Conservation (phyloP, 2,797 vertebrate species). For the Trachops cirrhosus region DNA sequence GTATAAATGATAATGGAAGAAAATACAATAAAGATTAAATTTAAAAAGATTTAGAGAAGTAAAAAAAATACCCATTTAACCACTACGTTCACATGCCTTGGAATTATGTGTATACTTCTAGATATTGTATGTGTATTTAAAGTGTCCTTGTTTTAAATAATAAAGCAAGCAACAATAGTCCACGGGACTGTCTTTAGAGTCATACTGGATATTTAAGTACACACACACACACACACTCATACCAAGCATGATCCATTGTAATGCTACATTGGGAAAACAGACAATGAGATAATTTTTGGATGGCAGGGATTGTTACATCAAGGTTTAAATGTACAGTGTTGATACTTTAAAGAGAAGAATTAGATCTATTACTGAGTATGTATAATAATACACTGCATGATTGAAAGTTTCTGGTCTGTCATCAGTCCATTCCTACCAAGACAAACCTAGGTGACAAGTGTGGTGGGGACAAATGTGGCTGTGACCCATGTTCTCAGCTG, state of each 20-base stretch:
- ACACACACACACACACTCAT: neutral
- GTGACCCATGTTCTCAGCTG: rapidly evolving
- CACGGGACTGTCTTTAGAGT: rapidly evolving
- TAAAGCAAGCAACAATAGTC: neutral
- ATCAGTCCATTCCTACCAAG: rapidly evolving
- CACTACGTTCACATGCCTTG: neutral
- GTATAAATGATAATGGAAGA: neutral
- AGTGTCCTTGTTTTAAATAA: neutral
- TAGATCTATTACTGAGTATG: neutral
- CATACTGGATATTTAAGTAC: rapidly evolving
- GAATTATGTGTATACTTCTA: rapidly evolving
- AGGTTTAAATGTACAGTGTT: neutral
- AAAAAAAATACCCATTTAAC: neutral
- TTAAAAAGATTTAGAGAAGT: neutral
- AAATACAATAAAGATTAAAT: neutral
- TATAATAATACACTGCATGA: rapidly evolving
- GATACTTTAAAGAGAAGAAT: neutral
- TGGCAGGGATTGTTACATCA: rapidly evolving
- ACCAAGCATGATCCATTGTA: rapidly evolving
- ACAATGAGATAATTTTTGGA: too few relatives aligned
- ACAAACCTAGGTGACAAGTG: rapidly evolving
- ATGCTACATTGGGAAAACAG: rapidly evolving
- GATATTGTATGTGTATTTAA: rapidly evolving
- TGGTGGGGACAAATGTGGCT: rapidly evolving
- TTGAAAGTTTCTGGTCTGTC: neutral